Percentiles rank a stretch among this genome's conserved stretches.
These are phyloP conservation scores for Mycalesis mineus DNA, from an alignment of 2,888 invertebrate species.

Conservation along the genomic window DNA sequence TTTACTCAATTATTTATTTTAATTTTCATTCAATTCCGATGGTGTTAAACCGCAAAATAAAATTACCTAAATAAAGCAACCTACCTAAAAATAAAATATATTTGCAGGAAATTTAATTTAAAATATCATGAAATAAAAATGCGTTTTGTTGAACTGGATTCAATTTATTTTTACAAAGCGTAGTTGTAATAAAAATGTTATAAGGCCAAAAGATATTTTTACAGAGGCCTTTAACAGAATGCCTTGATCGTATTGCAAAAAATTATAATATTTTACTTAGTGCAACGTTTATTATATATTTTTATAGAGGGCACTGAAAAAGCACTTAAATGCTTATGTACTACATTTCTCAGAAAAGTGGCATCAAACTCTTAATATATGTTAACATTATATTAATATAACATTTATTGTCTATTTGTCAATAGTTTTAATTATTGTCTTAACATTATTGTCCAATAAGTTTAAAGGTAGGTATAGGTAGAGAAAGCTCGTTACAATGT, in stretches of 20 bases:
- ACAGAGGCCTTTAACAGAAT: too few species aligned
- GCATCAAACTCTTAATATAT: conserved; percentile 3
- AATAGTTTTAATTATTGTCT: conserved; percentile 48
- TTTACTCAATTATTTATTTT: too few species aligned
- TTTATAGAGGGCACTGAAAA: background rate
- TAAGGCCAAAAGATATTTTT: too few species aligned
- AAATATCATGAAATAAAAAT: background rate
- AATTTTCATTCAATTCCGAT: background rate
- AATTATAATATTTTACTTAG: too few species aligned
- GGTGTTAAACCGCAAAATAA: too few species aligned
- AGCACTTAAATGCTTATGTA: background rate
- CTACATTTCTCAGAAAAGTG: background rate
- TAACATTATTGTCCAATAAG: conserved; percentile 56
- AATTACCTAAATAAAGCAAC: background rate
- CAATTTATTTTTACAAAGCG: too few species aligned
- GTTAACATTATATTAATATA: conserved; percentile 6
- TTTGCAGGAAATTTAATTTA: background rate
- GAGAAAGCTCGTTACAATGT: conserved; percentile 60
- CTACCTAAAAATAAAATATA: too few species aligned
- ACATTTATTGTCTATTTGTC: conserved; percentile 3
- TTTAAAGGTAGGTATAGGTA: conserved; percentile 38
- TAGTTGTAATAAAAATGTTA: too few species aligned
- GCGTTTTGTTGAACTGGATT: too few species aligned
- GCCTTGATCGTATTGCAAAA: too few species aligned
- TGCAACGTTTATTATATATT: too few species aligned